A percentile compares a stretch with the other conserved stretches of the same genome.
Conservation (phyloP, 2,113 vertebrate species). For the Cyprinus carpio region DNA sequence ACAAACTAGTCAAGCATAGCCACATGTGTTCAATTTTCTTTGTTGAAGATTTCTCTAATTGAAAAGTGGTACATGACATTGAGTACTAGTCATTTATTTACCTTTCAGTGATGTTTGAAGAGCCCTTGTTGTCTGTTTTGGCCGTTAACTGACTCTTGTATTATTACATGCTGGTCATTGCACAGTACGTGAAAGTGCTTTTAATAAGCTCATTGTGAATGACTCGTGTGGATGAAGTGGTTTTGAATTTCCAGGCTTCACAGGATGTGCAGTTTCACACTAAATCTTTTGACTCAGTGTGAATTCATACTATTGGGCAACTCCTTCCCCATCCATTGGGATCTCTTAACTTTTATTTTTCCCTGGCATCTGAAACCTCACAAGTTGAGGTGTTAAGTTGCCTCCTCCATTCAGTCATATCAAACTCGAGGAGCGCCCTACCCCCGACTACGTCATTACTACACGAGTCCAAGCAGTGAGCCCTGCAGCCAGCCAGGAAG, state of each 20-base stretch:
- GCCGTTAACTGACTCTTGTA: not conserved
- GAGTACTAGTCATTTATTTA: not conserved
- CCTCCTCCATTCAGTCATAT: not conserved
- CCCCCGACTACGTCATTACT: constrained; percentile 16
- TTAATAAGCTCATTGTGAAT: not conserved
- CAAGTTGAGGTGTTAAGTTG: constrained; percentile 10
- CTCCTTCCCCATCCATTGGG: not conserved
- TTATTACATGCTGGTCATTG: not conserved
- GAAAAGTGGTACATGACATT: not conserved
- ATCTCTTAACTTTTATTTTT: not conserved
- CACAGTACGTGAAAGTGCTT: not conserved
- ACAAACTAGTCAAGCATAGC: not conserved
- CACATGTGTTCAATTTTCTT: not conserved
- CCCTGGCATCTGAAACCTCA: not conserved
- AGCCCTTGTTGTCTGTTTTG: not conserved
- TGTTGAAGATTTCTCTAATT: not conserved
- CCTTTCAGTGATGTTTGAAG: not conserved
- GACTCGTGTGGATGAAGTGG: not conserved
- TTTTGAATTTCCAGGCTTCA: not conserved
- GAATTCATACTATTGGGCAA: not conserved
- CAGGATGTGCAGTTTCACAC: not conserved
- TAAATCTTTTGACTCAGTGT: not conserved
- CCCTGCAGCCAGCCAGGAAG: constrained; percentile 45
- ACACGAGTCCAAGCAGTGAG: constrained; percentile 19
- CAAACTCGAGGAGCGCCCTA: not conserved